Conservation (phyloP, 2,113 vertebrate genomes). For the Sphaerodactylus townsendi region DNA sequence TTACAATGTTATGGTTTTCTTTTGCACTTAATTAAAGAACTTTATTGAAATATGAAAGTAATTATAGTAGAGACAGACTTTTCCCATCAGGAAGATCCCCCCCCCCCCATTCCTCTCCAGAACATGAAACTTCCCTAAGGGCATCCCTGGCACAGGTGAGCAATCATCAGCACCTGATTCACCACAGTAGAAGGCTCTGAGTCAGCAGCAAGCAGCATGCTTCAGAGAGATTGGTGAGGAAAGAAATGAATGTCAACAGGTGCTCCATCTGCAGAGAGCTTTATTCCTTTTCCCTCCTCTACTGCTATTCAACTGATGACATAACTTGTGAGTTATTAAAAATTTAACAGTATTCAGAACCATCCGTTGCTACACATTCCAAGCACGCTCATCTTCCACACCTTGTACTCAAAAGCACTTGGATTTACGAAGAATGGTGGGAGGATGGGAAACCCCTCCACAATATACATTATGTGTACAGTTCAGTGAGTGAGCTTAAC, state of each 20-base stretch:
- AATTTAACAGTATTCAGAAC: constrained; percentile 51
- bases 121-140: background rate
- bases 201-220: constrained; percentile 50
- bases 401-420: constrained; percentile 48
- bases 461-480: constrained; percentile 31
- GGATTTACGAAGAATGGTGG: constrained; percentile 33
- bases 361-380: constrained; percentile 27
- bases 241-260: constrained; percentile 27
- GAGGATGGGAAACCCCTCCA: constrained; percentile 32
- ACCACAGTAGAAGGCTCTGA: constrained; percentile 33
- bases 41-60: constrained; percentile 21
- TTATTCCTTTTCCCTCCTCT: constrained; percentile 37
- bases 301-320: constrained; percentile 50
- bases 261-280: constrained; percentile 1
- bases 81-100: constrained; percentile 28
- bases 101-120: background rate
- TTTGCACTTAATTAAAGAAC: constrained; percentile 2
- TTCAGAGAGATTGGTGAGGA: constrained; percentile 32
- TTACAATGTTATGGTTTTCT: background rate
- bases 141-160: background rate
- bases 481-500: constrained; percentile 21
- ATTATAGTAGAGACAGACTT: background rate
- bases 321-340: constrained; percentile 57
- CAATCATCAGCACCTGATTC: constrained; percentile 25
- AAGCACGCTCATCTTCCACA: constrained; percentile 50